Evolutionary conservation across 2,888 invertebrate genomes (phyloP).

Genomic region (Cryptus armator): DNA sequence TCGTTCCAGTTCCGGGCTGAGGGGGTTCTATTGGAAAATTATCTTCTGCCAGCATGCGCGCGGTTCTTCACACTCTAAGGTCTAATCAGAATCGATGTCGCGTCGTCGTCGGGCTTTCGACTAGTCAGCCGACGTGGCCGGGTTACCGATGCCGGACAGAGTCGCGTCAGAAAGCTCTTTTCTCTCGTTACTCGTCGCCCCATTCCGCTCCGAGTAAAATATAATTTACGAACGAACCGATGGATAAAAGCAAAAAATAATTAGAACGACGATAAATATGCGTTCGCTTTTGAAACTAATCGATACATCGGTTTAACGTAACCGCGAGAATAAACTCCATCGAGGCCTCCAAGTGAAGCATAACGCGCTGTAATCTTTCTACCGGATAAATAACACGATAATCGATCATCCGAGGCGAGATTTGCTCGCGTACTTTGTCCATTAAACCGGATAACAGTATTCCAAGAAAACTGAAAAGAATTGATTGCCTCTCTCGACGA

Average conservation of each 20-base stretch:
- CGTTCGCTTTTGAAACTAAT: not conserved
- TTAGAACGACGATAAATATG: slow-evolving; percentile 1
- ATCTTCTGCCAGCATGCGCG: slow-evolving; percentile 14
- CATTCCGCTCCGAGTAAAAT: not conserved
- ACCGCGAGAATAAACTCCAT: not conserved
- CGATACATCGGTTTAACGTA: slow-evolving; percentile 1
- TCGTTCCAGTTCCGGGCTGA: not conserved
- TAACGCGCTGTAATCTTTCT: slow-evolving; percentile 26
- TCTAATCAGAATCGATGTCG: slow-evolving; percentile 41
- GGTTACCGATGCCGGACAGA: slow-evolving; percentile 32
- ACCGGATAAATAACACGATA: slow-evolving; percentile 32
- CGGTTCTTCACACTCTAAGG: slow-evolving; percentile 11
- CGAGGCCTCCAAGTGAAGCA: not conserved
- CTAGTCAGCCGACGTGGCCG: slow-evolving; percentile 29
- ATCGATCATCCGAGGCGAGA: slow-evolving; percentile 37
- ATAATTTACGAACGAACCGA: slow-evolving; percentile 8
- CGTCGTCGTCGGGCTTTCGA: slow-evolving; percentile 6
- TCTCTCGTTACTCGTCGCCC: not conserved
- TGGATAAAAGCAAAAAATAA: not conserved
- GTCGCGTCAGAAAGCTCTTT: not conserved
- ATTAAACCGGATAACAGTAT: slow-evolving; percentile 12
- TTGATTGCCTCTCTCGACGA: slow-evolving; percentile 26
- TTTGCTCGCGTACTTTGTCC: slow-evolving; percentile 1
- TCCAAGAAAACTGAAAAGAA: slow-evolving; percentile 14
- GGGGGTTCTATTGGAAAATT: slow-evolving; percentile 27